Percentiles rank a stretch among this genome's conserved stretches.
These are phyloP conservation scores for Empidonax alnorum DNA, from an alignment of 2,113 vertebrate species.

Conservation along the genomic window DNA sequence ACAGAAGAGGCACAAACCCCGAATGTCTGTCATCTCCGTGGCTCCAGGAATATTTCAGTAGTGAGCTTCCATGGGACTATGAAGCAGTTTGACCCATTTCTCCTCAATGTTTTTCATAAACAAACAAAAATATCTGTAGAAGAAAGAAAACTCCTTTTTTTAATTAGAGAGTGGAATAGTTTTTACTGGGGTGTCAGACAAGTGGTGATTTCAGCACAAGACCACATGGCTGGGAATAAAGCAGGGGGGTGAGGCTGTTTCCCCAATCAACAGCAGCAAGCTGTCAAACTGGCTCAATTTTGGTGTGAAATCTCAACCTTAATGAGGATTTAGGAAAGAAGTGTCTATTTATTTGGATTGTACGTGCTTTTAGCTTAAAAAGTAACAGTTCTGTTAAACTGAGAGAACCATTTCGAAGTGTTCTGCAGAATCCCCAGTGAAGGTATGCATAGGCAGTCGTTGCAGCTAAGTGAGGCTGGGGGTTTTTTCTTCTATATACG, in stretches of 20 bases:
- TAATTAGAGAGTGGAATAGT: background rate
- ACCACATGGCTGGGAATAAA: conserved; percentile 44
- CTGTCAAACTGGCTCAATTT: conserved; percentile 47
- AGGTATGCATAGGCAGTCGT: background rate
- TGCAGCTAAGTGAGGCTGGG: background rate
- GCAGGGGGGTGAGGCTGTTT: background rate
- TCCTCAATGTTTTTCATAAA: background rate
- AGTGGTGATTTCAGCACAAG: background rate
- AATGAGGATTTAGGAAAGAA: background rate
- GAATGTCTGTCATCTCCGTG: background rate
- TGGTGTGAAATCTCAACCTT: conserved; percentile 31
- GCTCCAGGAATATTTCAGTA: background rate
- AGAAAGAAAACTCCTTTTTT: background rate
- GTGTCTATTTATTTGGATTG: background rate
- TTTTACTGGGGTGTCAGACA: background rate
- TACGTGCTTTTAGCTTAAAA: background rate
- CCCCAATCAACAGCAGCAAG: background rate
- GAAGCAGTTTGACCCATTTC: background rate
- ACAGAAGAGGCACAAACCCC: background rate
- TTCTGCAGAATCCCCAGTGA: background rate
- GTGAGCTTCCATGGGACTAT: background rate
- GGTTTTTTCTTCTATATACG: background rate
- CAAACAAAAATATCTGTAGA: background rate
- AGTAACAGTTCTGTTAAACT: background rate
- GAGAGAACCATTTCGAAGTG: background rate